Percentiles rank a stretch among this genome's conserved stretches.
These are phyloP conservation scores for Sinocyclocheilus grahami DNA, from an alignment of 2,113 vertebrate species.

Conservation along the genomic window DNA sequence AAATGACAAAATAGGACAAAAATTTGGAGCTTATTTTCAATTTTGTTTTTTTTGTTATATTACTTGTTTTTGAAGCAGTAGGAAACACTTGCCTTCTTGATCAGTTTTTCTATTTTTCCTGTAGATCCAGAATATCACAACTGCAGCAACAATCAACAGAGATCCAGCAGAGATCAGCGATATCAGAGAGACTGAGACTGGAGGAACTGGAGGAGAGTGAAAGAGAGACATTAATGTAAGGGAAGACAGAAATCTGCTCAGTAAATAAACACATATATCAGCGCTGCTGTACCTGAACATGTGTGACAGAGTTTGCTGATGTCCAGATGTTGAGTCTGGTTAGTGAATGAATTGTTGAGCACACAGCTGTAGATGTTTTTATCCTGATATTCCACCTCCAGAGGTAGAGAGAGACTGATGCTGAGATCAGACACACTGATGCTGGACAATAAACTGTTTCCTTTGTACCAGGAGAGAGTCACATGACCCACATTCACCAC, in stretches of 20 bases:
- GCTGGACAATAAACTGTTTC: neutral
- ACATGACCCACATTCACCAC: neutral
- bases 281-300: neutral
- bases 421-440: slow-evolving; percentile 9
- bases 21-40: neutral
- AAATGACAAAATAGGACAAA: neutral
- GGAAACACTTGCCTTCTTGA: neutral
- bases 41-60: neutral
- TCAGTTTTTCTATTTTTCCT: neutral
- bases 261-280: neutral
- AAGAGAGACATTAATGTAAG: neutral
- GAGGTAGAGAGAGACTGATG: neutral
- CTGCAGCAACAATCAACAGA: neutral
- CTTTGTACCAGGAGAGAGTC: neutral
- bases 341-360: neutral
- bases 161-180: neutral
- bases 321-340: neutral
- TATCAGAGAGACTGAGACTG: neutral
- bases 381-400: no score
- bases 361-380: no score
- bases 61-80: neutral
- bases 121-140: neutral
- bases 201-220: neutral
- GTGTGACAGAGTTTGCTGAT: neutral
- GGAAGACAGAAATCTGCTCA: neutral